Percentiles rank a stretch among this genome's conserved stretches.
These are phyloP conservation scores for Pipistrellus pipistrellus DNA, from an alignment of 2,797 vertebrate genomes.

Conservation along the genomic window DNA sequence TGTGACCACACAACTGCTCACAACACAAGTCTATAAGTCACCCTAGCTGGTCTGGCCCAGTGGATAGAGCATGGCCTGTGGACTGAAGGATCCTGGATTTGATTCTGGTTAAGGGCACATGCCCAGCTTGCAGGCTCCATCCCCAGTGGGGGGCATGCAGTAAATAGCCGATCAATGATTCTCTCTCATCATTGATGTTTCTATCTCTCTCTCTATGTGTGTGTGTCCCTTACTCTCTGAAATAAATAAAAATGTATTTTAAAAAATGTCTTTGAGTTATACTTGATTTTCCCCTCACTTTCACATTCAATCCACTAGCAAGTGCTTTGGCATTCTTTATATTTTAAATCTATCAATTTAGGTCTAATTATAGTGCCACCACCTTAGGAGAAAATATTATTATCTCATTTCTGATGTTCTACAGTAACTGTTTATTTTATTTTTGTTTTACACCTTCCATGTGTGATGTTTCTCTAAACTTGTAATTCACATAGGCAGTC, in stretches of 20 bases:
- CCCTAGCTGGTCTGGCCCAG: no score
- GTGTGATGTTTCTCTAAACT: not conserved
- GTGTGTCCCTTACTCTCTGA: no score
- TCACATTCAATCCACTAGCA: not conserved
- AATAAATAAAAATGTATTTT: no score
- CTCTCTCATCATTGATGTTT: no score
- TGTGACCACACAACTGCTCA: not conserved
- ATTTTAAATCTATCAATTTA: not conserved
- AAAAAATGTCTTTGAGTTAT: not conserved
- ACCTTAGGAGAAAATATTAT: not conserved
- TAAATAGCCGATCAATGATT: no score
- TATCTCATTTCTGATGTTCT: not conserved
- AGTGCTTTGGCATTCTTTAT: not conserved
- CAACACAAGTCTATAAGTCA: not conserved
- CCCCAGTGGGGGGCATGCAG: no score
- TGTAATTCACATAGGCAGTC: not conserved
- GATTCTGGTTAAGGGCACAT: no score
- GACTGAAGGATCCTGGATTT: no score
- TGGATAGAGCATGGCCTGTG: no score
- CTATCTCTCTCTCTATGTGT: no score
- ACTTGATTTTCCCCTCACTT: not conserved
- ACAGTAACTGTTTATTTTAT: not conserved
- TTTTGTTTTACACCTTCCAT: not conserved
- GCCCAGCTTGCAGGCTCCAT: no score
- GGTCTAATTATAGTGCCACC: not conserved